These are phyloP conservation scores for Bos javanicus DNA, from an alignment of 2,113 vertebrate species.

Conservation along the genomic window DNA sequence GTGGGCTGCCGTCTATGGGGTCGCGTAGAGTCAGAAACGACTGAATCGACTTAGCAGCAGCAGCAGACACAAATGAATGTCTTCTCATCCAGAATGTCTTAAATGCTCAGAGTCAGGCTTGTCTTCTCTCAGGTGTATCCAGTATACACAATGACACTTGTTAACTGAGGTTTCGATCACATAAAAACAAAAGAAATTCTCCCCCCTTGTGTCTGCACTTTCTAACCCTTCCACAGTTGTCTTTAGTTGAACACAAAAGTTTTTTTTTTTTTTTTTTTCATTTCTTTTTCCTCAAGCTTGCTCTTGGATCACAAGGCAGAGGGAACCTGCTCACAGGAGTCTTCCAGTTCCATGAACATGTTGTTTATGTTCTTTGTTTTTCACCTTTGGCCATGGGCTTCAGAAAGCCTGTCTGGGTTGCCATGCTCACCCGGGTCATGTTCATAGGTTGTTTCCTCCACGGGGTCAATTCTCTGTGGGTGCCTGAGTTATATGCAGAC, in stretches of 20 bases:
- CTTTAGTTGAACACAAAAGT: background rate
- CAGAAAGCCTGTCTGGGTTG: background rate
- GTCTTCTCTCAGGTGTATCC: background rate
- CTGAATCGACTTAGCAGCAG: too few species aligned
- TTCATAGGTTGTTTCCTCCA: conserved; percentile 51
- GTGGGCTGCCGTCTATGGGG: too few species aligned
- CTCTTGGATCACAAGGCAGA: background rate
- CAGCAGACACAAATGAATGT: background rate
- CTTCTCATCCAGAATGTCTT: background rate
- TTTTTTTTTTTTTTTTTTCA: background rate
- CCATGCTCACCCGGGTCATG: background rate
- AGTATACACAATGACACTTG: background rate
- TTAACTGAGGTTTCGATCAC: background rate
- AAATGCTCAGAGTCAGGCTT: background rate
- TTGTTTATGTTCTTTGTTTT: background rate
- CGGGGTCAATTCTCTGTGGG: background rate
- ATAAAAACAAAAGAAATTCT: background rate
- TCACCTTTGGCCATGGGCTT: background rate
- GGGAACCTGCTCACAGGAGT: background rate
- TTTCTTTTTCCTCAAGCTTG: background rate
- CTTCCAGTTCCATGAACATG: background rate
- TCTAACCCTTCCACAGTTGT: background rate
- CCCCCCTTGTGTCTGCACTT: background rate
- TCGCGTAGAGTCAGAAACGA: too few species aligned
- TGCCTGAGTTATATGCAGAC: conserved; percentile 66